Base-by-base conservation (phyloP, 1,140 invertebrate species). In the Dinothrombium tinctorium region DNA sequence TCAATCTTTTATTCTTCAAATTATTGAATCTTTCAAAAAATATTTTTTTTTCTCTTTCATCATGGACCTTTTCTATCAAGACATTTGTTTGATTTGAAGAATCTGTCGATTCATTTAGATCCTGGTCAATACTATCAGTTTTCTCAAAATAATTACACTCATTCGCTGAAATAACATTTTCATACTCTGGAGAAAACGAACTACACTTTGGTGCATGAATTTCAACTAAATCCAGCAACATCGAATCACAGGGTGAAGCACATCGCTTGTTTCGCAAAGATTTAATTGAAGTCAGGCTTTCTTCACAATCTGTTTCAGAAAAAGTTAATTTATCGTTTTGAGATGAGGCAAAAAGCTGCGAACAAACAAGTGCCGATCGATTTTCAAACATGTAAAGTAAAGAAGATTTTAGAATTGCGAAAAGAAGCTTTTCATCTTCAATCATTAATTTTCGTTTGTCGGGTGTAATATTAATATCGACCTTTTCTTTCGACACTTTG, bases 381-480 rank as follows among this genome's bases (percentile, higher is more conserved):
- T n/a, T 36, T 8, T 23, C 15, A 44, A 39, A 47, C 46, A 47
- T 46, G 11, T 9, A 7, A 6, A 33, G 8, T 22, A 47, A 22
- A 19, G 38, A 45, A 12, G 43, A 11, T 33, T 64, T 62, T 3
- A 63, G 47, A n/a, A 53, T 53, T 20, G 62, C 62, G 28, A 64
- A 54, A 26, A 96, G 60, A 33, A 77, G 52, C 52, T 81, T 79
- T 59, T 96, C 89, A 56, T 83, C 72, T 37, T 77, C 72, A 2
- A 95, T 56, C 57, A 90, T 77, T 43, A 98, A 65, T 54, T 80
- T 75, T 49, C 89, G 66, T 62, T 98, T 98, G 59, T 96, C 87
- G n/a, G 89, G 89, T 14, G 86, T 92, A 1, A 96, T 73, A 67
- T 96, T 98, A 0, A 96, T 72, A 62, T 87, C 82, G n/a, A 86